Evolutionary conservation across 2,888 invertebrate species (phyloP), one percentile per base, ranked within the genome.

Genomic region (Ichneumoninae sp.): DNA sequence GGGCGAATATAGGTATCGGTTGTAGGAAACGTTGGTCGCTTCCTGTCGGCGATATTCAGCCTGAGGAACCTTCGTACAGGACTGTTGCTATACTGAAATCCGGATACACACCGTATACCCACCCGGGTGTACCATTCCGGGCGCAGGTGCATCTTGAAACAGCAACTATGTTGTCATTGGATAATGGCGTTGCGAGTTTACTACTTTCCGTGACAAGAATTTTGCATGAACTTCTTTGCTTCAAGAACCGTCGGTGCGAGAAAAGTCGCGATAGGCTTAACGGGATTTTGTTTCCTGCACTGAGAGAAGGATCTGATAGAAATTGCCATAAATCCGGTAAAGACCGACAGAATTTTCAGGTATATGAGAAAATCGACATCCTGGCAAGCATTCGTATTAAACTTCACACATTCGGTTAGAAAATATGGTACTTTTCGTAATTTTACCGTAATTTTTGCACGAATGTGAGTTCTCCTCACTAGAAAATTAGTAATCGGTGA

Each of bases 1-100:
- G 54, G 4, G 44, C 10, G 33, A 70, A 66, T 30, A 52, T 30
- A 52, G 77, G 36, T 70, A 91, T 88, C 78, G 77, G 85, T 81
- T 70, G 76, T 85, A 88, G 91, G 90, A 91, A 91, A 85, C 68
- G 88, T 74, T 87, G 83, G 82, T 84, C 89, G 88, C 87, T 88
- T 88, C 85, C 85, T 82, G 85, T 60, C 85, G 65, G 44, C 69
- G 66, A 82, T 81, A 85, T 85, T 47, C 44, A 65, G 44, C 0
- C n/a, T 16, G 65, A 76, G 76, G 76, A 82, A 85, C 50, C 78
- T 36, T 22, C 44, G 74, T 47, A 60, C 54, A 73, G 66, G 52
- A 73, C 57, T 26, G 36, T 78, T 87, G 89, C 87, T 87, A 88
- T 89, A 33, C 85, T 26, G 85, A 89, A 91, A 91, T 91, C 89